phyloP scores from a whole-genome alignment of 2,113 vertebrate species.

The Tetrao urogallus region DNA sequence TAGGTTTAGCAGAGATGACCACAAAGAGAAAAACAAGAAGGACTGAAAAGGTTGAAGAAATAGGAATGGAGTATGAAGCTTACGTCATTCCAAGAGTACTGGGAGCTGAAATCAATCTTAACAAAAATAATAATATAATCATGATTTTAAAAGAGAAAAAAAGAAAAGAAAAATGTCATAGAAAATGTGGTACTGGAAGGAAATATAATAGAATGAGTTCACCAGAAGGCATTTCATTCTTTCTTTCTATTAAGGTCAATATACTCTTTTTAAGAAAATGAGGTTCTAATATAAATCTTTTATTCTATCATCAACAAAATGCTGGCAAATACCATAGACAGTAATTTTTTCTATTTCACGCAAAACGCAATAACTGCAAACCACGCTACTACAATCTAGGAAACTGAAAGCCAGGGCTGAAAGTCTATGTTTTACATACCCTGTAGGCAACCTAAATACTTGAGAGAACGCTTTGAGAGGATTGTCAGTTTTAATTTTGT shows the following conservation, averaged over 20 bases:
- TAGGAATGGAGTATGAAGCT: background rate
- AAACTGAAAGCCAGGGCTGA: constrained; percentile 21
- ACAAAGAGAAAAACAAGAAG: background rate
- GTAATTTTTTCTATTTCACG: background rate
- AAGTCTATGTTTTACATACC: constrained; percentile 53
- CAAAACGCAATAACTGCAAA: background rate
- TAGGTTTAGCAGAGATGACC: background rate
- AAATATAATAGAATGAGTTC: background rate
- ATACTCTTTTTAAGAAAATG: background rate
- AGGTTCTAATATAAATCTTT: background rate
- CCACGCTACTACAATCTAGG: background rate
- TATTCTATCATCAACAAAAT: background rate
- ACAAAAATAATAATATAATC: background rate
- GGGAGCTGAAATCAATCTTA: background rate
- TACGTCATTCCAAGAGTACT: background rate
- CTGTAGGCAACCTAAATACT: constrained; percentile 66
- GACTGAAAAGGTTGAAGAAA: background rate
- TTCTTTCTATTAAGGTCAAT: background rate
- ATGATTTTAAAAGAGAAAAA: background rate
- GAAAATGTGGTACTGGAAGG: background rate
- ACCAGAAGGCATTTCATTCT: background rate
- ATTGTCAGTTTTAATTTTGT: constrained; percentile 61
- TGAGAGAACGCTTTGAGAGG: constrained; percentile 59
- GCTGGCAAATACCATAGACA: background rate
- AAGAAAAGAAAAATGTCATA: background rate